Evolutionary conservation across 2,113 vertebrate species (phyloP).

Genomic region (Elaphurus davidianus): DNA sequence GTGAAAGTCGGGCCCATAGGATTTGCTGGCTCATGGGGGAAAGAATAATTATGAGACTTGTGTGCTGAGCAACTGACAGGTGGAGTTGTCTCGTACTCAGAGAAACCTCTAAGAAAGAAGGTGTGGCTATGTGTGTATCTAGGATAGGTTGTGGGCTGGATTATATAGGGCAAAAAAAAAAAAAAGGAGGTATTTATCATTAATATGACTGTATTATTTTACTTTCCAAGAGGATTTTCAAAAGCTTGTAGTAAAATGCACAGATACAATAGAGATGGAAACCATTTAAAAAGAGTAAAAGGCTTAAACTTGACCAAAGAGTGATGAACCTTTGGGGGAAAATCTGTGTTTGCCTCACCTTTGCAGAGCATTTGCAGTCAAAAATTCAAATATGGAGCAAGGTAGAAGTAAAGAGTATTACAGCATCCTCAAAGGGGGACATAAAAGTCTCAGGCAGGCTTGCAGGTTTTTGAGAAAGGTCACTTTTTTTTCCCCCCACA

Average conservation of each 20-base stretch:
- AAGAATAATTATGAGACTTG: background rate
- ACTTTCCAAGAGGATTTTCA: slow-evolving; percentile 29
- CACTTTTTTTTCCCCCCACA: background rate
- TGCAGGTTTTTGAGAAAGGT: background rate
- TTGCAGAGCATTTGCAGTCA: background rate
- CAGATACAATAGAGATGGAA: slow-evolving; percentile 14
- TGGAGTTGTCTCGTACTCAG: background rate
- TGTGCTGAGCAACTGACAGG: background rate
- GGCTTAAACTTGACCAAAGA: background rate
- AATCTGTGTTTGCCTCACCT: background rate
- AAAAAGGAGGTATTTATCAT: slow-evolving; percentile 29
- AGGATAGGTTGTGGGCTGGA: background rate
- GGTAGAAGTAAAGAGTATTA: background rate
- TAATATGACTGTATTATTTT: slow-evolving; percentile 37
- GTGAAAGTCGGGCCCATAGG: background rate
- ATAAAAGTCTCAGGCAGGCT: background rate
- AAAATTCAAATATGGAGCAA: background rate
- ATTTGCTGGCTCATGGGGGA: background rate
- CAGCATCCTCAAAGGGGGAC: background rate
- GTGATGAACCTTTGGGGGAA: background rate
- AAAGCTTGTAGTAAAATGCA: slow-evolving; percentile 23
- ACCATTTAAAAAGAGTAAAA: slow-evolving; percentile 1
- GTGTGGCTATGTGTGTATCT: background rate
- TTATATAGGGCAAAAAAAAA: background rate
- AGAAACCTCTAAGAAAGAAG: background rate